phyloP scores from a whole-genome alignment of 2,797 vertebrate species.

The Melanogrammus aeglefinus region DNA sequence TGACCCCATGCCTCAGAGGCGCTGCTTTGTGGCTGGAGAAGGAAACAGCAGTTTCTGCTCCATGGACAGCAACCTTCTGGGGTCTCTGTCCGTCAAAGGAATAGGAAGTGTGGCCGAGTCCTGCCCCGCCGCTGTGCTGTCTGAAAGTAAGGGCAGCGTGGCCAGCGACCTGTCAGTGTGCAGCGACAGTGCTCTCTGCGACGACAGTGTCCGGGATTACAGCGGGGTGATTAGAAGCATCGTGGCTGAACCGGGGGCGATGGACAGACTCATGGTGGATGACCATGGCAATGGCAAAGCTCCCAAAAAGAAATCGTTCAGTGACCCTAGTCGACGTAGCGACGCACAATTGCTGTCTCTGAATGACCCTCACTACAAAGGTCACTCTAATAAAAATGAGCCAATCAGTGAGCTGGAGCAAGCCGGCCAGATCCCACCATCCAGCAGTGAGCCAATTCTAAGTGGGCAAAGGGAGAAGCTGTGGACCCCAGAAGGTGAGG shows the following conservation, averaged over 20 bases:
- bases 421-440: constrained; percentile 77
- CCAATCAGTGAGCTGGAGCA: constrained; percentile 87
- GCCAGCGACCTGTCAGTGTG: constrained; percentile 90
- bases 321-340: constrained; percentile 90
- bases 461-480: constrained; percentile 76
- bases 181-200: constrained; percentile 81
- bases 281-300: constrained; percentile 86
- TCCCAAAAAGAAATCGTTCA: constrained; percentile 96
- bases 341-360: constrained; percentile 67
- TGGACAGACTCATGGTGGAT: constrained; percentile 82
- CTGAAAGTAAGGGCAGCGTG: constrained; percentile 80
- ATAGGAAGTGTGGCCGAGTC: constrained; percentile 67
- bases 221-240: constrained; percentile 89
- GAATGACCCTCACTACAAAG: constrained; percentile 64
- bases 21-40: constrained; percentile 77
- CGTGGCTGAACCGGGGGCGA: constrained; percentile 86
- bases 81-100: constrained; percentile 84
- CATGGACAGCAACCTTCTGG: constrained; percentile 91
- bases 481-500: constrained; percentile 63
- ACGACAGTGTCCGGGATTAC: constrained; percentile 78
- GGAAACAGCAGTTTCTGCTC: constrained; percentile 76
- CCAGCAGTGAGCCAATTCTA: constrained; percentile 93
- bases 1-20: constrained; percentile 96
- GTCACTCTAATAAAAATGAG: constrained; percentile 73
- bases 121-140: constrained; percentile 58